phyloP scores from a whole-genome alignment of 2,113 vertebrate species.

The Ammospiza nelsoni region DNA sequence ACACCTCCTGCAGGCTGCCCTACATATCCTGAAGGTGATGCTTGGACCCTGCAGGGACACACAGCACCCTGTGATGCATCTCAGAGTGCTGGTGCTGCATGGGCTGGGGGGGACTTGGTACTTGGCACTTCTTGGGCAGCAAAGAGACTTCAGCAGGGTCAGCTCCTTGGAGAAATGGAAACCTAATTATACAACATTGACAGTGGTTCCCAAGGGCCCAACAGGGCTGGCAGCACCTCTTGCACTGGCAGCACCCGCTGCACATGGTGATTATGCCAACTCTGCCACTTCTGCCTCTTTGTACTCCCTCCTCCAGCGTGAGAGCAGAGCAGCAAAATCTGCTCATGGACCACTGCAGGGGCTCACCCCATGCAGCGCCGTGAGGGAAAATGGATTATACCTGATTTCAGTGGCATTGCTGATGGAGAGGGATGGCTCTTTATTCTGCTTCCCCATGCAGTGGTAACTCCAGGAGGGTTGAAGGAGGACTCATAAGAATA shows the following conservation, averaged over 20 bases:
- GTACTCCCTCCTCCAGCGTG: background rate
- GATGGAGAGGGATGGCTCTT: background rate
- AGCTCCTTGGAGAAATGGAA: background rate
- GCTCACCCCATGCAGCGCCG: background rate
- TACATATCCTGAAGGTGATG: background rate
- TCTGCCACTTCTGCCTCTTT: background rate
- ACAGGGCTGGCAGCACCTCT: background rate
- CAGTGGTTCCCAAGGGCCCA: accelerated
- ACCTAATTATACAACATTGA: background rate
- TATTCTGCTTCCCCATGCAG: background rate
- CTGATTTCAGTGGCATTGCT: background rate
- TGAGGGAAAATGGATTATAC: accelerated
- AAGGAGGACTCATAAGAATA: background rate
- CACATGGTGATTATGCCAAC: background rate
- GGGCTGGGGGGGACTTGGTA: background rate
- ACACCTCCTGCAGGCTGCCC: background rate
- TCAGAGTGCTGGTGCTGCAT: background rate
- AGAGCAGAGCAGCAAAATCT: background rate
- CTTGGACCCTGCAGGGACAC: background rate
- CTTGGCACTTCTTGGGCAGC: background rate
- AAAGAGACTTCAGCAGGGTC: accelerated
- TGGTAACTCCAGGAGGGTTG: background rate
- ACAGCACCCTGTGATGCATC: accelerated
- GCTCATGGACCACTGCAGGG: background rate
- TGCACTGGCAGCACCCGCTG: background rate